A percentile compares a stretch with the other conserved stretches of the same genome.
These are phyloP conservation scores for Lagopus muta DNA, from an alignment of 2,113 vertebrate genomes.

Conservation along the genomic window DNA sequence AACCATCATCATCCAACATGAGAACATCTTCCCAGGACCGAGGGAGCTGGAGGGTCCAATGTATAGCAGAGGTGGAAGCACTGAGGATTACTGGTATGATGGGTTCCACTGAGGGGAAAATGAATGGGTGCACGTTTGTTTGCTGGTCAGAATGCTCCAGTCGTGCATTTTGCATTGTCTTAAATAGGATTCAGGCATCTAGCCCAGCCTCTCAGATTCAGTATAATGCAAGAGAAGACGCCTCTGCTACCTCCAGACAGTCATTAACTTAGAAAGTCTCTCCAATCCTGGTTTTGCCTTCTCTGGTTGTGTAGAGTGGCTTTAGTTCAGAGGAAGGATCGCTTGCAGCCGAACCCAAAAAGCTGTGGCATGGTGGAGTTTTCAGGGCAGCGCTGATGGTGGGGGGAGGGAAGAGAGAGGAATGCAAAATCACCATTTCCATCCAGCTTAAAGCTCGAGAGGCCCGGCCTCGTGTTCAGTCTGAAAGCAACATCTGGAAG, in stretches of 20 bases:
- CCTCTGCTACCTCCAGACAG: neutral
- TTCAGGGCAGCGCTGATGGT: neutral
- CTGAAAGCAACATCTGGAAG: constrained; percentile 72
- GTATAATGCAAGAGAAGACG: neutral
- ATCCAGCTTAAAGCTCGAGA: constrained; percentile 21
- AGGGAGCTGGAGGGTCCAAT: constrained; percentile 91
- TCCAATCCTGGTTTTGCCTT: neutral
- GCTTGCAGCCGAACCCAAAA: constrained; percentile 24
- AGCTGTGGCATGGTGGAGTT: constrained; percentile 33
- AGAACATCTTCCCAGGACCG: constrained; percentile 89
- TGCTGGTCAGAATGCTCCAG: neutral
- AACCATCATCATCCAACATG: constrained; percentile 98
- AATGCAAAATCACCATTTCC: constrained; percentile 62
- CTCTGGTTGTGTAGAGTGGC: neutral
- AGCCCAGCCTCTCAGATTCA: neutral
- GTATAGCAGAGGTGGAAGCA: constrained; percentile 85
- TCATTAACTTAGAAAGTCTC: neutral
- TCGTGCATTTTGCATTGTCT: accelerated
- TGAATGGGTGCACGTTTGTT: neutral
- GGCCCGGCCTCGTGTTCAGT: constrained; percentile 13
- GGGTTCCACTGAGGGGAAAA: neutral
- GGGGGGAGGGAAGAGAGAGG: constrained; percentile 40
- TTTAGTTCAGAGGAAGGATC: constrained; percentile 28
- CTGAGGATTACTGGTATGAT: constrained; percentile 94
- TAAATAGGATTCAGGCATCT: neutral